Percentiles rank a stretch among this genome's conserved stretches.
Conservation (phyloP, 2,797 vertebrate genomes). For the Erpetoichthys calabaricus region DNA sequence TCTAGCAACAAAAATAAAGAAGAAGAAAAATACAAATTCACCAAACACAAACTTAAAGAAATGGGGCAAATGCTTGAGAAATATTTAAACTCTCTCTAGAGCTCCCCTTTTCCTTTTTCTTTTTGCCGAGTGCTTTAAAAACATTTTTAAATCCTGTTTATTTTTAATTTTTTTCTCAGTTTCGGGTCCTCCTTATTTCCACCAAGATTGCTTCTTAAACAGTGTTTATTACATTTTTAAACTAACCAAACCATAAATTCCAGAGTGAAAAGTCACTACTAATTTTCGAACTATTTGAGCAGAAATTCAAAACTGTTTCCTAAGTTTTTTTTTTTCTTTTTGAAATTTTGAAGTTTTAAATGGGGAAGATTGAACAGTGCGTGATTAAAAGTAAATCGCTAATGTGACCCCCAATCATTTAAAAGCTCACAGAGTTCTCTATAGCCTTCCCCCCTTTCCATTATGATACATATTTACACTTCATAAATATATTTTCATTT, state of each 20-base stretch:
- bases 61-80: constrained; percentile 18
- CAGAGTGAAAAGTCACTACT: too few species aligned
- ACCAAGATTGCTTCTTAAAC: too few species aligned
- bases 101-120: constrained; percentile 21
- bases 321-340: too few species aligned
- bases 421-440: too few species aligned
- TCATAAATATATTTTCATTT: constrained; percentile 57
- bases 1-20: constrained; percentile 56
- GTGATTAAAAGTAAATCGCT: neutral
- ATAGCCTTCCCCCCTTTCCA: constrained; percentile 13
- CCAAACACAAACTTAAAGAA: constrained; percentile 36
- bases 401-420: too few species aligned
- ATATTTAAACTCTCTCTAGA: constrained; percentile 25
- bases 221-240: too few species aligned
- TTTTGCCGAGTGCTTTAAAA: constrained; percentile 53
- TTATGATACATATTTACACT: constrained; percentile 58
- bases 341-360: too few species aligned
- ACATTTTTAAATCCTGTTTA: constrained; percentile 61
- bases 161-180: constrained; percentile 38
- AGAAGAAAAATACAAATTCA: constrained; percentile 38
- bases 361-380: too few species aligned
- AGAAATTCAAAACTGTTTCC: too few species aligned
- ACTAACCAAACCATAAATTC: too few species aligned
- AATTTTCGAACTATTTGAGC: too few species aligned
- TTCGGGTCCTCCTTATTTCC: too few species aligned